These are phyloP conservation scores for Meta bourneti DNA, from an alignment of 2,888 invertebrate species.

Conservation along the genomic window DNA sequence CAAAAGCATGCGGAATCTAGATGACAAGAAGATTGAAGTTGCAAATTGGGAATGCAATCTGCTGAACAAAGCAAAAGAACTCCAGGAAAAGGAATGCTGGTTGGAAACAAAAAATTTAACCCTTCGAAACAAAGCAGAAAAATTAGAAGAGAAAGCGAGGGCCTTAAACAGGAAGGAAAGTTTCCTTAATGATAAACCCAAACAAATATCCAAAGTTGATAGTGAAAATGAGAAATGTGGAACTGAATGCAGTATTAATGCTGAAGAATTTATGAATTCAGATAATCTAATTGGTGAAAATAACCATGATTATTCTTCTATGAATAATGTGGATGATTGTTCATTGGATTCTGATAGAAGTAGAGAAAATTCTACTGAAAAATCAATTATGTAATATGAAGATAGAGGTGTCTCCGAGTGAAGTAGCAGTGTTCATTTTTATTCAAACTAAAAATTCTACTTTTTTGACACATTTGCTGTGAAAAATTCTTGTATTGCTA, in stretches of 20 bases:
- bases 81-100: constrained; percentile 53
- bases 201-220: background rate
- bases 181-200: background rate
- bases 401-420: background rate
- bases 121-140: constrained; percentile 37
- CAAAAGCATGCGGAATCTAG: constrained; percentile 45
- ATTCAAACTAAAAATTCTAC: background rate
- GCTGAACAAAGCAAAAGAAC: constrained; percentile 26
- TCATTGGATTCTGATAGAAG: background rate
- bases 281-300: background rate
- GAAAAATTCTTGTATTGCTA: background rate
- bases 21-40: constrained; percentile 58
- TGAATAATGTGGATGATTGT: background rate
- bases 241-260: background rate
- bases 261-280: background rate
- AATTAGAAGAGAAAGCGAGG: constrained; percentile 45
- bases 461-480: background rate
- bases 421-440: background rate
- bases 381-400: background rate
- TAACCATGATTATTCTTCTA: background rate
- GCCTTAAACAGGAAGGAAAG: constrained; percentile 3
- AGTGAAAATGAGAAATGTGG: background rate
- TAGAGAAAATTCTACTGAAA: background rate
- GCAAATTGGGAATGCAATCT: constrained; percentile 64
- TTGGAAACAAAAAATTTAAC: constrained; percentile 41